Conservation (phyloP, 1,140 invertebrate genomes). For the Glossosoma conforme region DNA sequence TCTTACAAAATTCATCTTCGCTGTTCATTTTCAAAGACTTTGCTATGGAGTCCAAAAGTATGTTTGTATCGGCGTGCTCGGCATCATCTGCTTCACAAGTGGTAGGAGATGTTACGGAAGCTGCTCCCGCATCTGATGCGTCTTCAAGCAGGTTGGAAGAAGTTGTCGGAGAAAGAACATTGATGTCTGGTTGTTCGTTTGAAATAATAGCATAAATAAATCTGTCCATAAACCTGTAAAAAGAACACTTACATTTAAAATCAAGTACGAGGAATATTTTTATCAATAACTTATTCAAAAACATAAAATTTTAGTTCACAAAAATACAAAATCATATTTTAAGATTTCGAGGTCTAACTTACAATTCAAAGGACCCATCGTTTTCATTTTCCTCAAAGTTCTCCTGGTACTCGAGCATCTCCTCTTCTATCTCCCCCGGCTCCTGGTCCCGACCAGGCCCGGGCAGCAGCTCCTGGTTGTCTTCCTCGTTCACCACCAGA, state of each 20-base stretch:
- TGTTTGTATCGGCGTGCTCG: constrained; percentile 4
- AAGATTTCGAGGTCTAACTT: too few species aligned
- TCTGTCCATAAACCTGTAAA: not conserved
- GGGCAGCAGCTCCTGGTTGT: not conserved
- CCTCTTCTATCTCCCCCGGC: constrained; percentile 10
- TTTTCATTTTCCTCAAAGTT: constrained; percentile 18
- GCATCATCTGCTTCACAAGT: not conserved
- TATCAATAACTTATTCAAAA: not conserved
- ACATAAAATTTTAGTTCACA: too few species aligned
- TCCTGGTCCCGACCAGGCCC: not conserved
- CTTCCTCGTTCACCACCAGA: constrained; percentile 2
- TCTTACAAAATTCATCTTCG: not conserved
- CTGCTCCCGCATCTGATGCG: too few species aligned
- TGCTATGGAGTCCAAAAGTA: constrained; percentile 10
- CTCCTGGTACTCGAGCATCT: constrained; percentile 15
- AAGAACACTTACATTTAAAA: not conserved
- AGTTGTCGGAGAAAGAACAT: too few species aligned
- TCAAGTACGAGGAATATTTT: not conserved
- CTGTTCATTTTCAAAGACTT: constrained; percentile 4
- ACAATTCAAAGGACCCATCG: constrained; percentile 2
- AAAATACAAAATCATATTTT: too few species aligned
- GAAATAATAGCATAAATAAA: too few species aligned
- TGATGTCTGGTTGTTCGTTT: too few species aligned
- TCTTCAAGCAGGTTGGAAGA: too few species aligned
- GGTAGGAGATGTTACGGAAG: constrained; percentile 1